phyloP scores from a whole-genome alignment of 2,797 vertebrate genomes.

The Schizopygopsis pylzovi region DNA sequence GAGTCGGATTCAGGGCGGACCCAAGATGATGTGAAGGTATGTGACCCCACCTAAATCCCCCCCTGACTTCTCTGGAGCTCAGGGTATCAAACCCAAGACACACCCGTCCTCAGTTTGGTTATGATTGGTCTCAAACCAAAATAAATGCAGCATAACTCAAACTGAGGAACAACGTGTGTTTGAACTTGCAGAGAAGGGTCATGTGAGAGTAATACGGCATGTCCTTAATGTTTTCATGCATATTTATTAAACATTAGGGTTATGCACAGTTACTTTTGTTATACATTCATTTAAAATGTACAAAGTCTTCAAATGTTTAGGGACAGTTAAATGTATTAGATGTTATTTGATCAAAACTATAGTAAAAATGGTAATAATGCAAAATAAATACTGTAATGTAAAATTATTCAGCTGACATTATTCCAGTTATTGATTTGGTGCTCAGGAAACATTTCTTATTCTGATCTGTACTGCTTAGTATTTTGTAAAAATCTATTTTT shows the following conservation, averaged over 20 bases:
- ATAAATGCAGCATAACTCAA: background rate
- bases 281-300: too few relatives aligned
- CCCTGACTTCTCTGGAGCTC: background rate
- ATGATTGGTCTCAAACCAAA: constrained; percentile 6
- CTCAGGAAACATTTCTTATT: background rate
- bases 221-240: background rate
- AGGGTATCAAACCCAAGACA: constrained; percentile 5
- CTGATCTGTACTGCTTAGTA: background rate
- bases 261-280: background rate
- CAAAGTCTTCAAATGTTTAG: background rate
- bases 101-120: background rate
- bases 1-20: constrained; percentile 96
- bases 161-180: background rate
- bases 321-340: background rate
- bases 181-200: background rate
- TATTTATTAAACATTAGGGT: background rate
- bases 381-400: background rate
- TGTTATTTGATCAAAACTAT: background rate
- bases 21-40: constrained; percentile 95
- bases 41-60: constrained; percentile 68
- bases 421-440: background rate
- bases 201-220: background rate
- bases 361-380: background rate
- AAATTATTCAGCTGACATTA: background rate
- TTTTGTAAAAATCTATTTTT: background rate